phyloP scores from a whole-genome alignment of 2,797 vertebrate genomes.

The Botia kubotai region DNA sequence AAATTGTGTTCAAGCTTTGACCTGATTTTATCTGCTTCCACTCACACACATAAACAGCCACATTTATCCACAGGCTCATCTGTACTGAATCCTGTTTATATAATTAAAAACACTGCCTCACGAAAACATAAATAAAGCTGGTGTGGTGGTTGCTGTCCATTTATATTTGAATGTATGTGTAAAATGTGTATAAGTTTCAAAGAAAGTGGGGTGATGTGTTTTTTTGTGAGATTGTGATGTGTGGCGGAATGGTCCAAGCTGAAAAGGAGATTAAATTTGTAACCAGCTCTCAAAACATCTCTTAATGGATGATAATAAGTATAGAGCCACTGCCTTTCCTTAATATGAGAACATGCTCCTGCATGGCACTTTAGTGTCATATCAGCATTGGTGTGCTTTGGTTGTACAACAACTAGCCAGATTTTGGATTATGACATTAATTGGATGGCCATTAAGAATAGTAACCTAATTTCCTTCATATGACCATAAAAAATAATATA shows the following conservation, averaged over 20 bases:
- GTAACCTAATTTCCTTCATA: too few species aligned
- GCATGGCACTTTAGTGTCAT: slow-evolving; percentile 17
- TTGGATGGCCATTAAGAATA: too few species aligned
- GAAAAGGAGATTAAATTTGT: slow-evolving; percentile 5
- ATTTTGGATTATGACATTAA: too few species aligned
- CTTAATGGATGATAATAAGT: slow-evolving; percentile 43
- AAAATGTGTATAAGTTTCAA: neutral
- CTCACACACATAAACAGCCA: slow-evolving; percentile 31
- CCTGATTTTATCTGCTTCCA: slow-evolving; percentile 49
- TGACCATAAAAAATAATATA: too few species aligned
- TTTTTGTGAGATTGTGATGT: slow-evolving; percentile 26
- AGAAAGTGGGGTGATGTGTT: slow-evolving; percentile 12
- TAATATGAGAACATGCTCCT: neutral
- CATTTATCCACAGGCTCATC: slow-evolving; percentile 25
- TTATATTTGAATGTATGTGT: slow-evolving; percentile 23
- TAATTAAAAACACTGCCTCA: slow-evolving; percentile 54
- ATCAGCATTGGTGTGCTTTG: slow-evolving; percentile 34
- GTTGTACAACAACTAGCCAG: too few species aligned
- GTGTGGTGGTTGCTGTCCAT: neutral
- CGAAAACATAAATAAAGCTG: neutral
- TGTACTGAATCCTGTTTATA: slow-evolving; percentile 68
- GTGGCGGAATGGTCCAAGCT: slow-evolving; percentile 34
- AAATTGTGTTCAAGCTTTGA: neutral
- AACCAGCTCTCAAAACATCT: slow-evolving; percentile 21
- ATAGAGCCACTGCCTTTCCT: slow-evolving; percentile 23